phyloP scores from a whole-genome alignment of 2,113 vertebrate genomes.

The Riparia riparia region DNA sequence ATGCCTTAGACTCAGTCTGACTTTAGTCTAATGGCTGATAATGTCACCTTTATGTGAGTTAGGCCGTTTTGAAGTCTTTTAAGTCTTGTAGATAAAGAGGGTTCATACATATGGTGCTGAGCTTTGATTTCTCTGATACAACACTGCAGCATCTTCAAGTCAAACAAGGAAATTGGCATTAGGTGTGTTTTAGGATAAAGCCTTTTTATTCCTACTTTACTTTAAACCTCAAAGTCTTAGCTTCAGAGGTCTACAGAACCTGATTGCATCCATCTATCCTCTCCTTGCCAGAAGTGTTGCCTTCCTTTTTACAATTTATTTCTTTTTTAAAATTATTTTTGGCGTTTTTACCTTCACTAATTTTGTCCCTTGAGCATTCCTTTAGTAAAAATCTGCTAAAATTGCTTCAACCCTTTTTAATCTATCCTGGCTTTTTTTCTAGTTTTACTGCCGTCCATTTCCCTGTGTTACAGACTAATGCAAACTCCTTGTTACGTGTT shows the following conservation, averaged over 20 bases:
- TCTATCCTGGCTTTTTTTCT: not conserved
- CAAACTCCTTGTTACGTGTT: not conserved
- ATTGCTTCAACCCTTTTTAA: not conserved
- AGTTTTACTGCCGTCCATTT: not conserved
- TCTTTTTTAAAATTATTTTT: not conserved
- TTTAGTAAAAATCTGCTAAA: not conserved
- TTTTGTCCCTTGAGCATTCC: not conserved
- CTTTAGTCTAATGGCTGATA: not conserved
- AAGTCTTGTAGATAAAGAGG: not conserved
- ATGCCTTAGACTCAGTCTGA: not conserved
- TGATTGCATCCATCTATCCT: not conserved
- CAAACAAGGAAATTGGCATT: not conserved
- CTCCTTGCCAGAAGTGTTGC: not conserved
- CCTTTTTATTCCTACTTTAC: not conserved
- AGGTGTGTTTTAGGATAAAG: not conserved
- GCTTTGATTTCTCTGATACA: not conserved
- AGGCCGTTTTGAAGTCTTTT: not conserved
- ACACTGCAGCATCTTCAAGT: not conserved
- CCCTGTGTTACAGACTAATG: rapidly evolving
- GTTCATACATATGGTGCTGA: not conserved
- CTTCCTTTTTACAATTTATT: not conserved
- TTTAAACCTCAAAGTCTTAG: not conserved
- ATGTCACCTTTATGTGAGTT: not conserved
- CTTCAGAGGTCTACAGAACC: not conserved
- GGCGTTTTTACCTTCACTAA: not conserved